Base-by-base conservation (phyloP, 2,113 vertebrate genomes). In the Toxostoma redivivum region DNA sequence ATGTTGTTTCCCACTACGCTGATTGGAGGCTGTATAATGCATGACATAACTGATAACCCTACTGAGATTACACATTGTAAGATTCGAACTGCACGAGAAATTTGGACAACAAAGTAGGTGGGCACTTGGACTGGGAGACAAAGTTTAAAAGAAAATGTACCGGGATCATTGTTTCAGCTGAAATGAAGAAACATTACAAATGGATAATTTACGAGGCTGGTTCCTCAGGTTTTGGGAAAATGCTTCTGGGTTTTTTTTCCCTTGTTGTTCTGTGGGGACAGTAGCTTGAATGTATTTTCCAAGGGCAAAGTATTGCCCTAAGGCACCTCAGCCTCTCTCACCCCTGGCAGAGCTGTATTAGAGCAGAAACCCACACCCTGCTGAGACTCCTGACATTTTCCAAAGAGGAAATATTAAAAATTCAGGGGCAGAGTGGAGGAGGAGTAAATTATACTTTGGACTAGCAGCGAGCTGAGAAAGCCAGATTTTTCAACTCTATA, bases 1-100 rank as follows among this genome's bases (percentile, higher is more conserved):
- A 97, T 91, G 81, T 96, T 97, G 95, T 98, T 98, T 98, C 98
- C 98, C 98, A 98, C 98, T 98, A 97, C 78, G 91, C 97, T 97
- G 97, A 98, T 98, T 98, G 98, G 98, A 98, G 96, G 91, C 95
- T 94, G 97, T 97, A 98, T 94, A 98, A 97, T 97, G 95, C 97
- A 95, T 95, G 97, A 97, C 98, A 98, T 97, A 96, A 95, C 97
- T 98, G 98, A 98, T 98, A 98, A 98, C 98, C 96, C 96, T 97
- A 94, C 95, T 92, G 97, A 98, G 98, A 98, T 98, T 97, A 97
- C 62, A 72, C 97, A 98, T 97, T 98, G 97, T 97, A 91, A 96
- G 94, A 74, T 95, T 64, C 82, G 0, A 90, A 90, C 90, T 93
- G 90, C 90, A 18, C 64, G 67, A 94, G 74, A 95, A 94, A 96